Base-by-base conservation (phyloP, 2,888 invertebrate species). In the Trachelus stipa region DNA sequence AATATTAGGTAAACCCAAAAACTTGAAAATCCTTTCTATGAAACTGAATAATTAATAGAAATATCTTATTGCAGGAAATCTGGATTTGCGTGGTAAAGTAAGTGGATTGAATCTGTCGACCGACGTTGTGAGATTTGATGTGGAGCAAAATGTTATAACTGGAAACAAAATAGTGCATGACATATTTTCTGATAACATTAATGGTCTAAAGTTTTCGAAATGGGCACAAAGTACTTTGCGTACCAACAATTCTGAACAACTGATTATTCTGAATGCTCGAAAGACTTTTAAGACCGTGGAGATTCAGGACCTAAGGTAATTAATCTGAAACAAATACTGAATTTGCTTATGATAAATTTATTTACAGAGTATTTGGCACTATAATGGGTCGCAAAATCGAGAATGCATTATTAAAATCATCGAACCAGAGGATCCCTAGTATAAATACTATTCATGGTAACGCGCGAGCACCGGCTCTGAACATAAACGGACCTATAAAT, bases 41-140 rank as follows among this genome's bases (percentile, higher is more conserved):
- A 23, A 56, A 23, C 56, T 56, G 6, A 56, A 23, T 83, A 90
- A 90, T 84, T 83, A 34, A 68, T 34, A 74, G 40, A 31, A 33
- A 30, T 78, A 31, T 71, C 23, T 23, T 2, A 71, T 79, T 83
- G 15, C 68, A 91, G 93, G 91, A 37, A 83, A 91, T 83, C 81
- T 92, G 1, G 81, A 85, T 12, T 35, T 85, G 40, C 82, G 88
- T 68, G 90, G 91, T 0, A 86, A 84, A 9, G 90, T 94, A 31
- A 94, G 94, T 84, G 88, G 91, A 80, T 86, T 93, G 73, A 92
- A 93, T 88, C 88, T 94, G 35, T 86, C 90, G 23, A 90, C 90
- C 12, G 94, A 94, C 83, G 89, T 94, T 31, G 90, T 93, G 81
- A 91, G 92, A 73, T 89, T 90, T 75, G 92, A 93, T 81, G 80